phyloP scores from a whole-genome alignment of 2,888 invertebrate genomes.

The Patella ulyssiponensis region DNA sequence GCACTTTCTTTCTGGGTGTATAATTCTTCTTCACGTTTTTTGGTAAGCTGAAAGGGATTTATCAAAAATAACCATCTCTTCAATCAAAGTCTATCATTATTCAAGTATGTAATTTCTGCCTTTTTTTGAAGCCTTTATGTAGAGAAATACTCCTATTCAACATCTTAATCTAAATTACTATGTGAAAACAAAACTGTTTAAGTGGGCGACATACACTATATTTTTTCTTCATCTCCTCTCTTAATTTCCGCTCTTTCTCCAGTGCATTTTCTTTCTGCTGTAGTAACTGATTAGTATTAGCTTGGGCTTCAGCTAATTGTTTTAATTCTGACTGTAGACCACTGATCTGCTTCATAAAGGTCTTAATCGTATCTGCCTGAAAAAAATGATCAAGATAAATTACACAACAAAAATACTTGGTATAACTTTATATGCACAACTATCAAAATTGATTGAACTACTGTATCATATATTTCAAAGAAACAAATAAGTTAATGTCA shows the following conservation, averaged over 20 bases:
- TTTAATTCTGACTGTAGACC: slow-evolving; percentile 64
- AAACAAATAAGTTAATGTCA: neutral
- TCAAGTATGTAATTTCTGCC: too few species aligned
- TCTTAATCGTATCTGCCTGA: slow-evolving; percentile 62
- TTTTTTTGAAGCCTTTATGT: too few species aligned
- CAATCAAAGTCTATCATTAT: too few species aligned
- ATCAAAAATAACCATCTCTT: neutral
- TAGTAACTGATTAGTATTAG: slow-evolving; percentile 56
- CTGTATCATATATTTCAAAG: neutral
- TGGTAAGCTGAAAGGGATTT: slow-evolving; percentile 45
- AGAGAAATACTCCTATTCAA: too few species aligned
- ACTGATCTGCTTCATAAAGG: slow-evolving; percentile 65
- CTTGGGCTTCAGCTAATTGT: slow-evolving; percentile 59
- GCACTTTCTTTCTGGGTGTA: slow-evolving; percentile 50
- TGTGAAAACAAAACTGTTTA: too few species aligned
- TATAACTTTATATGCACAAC: too few species aligned
- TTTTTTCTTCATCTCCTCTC: slow-evolving; percentile 58
- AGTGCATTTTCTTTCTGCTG: slow-evolving; percentile 59
- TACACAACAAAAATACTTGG: too few species aligned
- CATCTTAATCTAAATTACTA: too few species aligned
- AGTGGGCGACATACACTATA: slow-evolving; percentile 44
- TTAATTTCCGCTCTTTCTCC: slow-evolving; percentile 52
- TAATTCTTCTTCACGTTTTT: slow-evolving; percentile 56
- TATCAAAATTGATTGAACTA: too few species aligned
- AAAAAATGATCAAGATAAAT: neutral